Base-by-base conservation (phyloP, 2,888 invertebrate species). In the Noctua comes region DNA sequence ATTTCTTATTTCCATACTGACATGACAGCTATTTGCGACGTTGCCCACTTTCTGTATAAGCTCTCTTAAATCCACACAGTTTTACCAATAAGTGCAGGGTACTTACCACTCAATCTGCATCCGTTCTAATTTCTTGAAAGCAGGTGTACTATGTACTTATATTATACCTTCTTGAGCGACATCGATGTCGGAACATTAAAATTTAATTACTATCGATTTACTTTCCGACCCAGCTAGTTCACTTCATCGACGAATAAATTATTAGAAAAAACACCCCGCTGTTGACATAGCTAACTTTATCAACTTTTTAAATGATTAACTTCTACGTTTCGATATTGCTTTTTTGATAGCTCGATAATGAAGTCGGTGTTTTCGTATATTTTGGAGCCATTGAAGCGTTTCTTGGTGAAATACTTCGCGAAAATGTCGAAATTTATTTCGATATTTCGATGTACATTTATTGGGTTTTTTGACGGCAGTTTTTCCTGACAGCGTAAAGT, bases 171-270 rank as follows among this genome's bases (percentile, higher is more conserved):
- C 16, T 43, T 36, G 16, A 40, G 64, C 36, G 5, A 16, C 43
- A 16, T 54, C 36, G 21, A 27, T n/a, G 36, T 54, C 10, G n/a
- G 48, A 27, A 57, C 54, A 74, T 68, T 43, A 27, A 57, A 46
- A 74, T 68, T 43, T 86, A 79, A 83, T 86, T 79, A 77, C 59
- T 75, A 83, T 85, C 73, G 85, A 85, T 86, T 72, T 54, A 59
- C 31, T 69, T 83, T 65, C 62, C 74, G 59, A 75, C 70, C 64
- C 16, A n/a, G 71, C 59, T n/a, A 36, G 24, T 66, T 43, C 54
- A 46, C 59, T 69, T 71, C 24, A 57, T 64, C 73, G 65, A 65
- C 31, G 46, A 68, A 77, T 77, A 65, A 72, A 73, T 85, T 72
- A 77, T 72, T 31, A 73, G 54, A 62, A 66, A 54, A 70, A 66